A percentile compares a stretch with the other conserved stretches of the same genome.
Conservation (phyloP, 2,888 invertebrate species). For the Acanthococcus lagerstroemiae region DNA sequence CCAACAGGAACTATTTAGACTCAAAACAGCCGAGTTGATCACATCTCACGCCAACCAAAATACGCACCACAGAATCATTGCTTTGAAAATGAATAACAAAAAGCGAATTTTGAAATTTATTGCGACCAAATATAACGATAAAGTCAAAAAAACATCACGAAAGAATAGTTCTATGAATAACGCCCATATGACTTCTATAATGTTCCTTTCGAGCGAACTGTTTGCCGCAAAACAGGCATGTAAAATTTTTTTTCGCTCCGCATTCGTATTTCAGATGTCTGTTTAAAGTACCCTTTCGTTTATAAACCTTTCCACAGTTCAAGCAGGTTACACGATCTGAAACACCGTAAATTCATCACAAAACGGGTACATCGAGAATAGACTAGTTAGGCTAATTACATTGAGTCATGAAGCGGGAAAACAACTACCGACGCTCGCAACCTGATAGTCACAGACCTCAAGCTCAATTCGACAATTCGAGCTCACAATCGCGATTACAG, state of each 20-base stretch:
- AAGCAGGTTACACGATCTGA: too few species aligned
- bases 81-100: not conserved
- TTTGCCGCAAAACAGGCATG: conserved; percentile 9
- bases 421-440: too few species aligned
- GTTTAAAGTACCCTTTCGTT: not conserved
- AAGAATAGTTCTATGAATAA: conserved; percentile 15
- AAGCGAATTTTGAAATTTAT: not conserved
- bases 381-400: too few species aligned
- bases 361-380: too few species aligned
- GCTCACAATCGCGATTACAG: too few species aligned
- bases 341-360: too few species aligned
- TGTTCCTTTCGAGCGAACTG: conserved; percentile 6
- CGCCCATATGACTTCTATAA: conserved; percentile 28
- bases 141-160: not conserved
- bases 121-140: not conserved
- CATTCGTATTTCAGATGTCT: conserved; percentile 27
- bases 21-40: too few species aligned
- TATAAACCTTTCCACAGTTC: not conserved
- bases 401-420: too few species aligned
- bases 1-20: too few species aligned
- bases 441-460: too few species aligned
- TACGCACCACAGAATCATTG: not conserved
- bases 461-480: too few species aligned
- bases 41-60: not conserved
- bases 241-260: conserved; percentile 12